Evolutionary conservation across 2,888 invertebrate species (phyloP).

Genomic region (Sabatieria punctata): DNA sequence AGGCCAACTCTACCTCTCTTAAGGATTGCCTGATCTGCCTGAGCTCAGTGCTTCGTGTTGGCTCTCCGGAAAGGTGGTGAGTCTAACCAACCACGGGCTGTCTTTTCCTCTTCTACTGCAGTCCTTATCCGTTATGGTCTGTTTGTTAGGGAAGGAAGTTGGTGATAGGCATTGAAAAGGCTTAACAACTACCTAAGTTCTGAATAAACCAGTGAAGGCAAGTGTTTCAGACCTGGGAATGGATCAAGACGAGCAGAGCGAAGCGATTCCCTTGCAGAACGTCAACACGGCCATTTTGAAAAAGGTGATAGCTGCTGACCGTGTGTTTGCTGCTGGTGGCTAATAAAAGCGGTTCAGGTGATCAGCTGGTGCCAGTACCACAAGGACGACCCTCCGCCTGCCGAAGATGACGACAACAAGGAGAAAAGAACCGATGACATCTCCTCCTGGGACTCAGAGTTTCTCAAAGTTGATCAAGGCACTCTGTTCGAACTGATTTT

Average conservation of each 20-base stretch:
- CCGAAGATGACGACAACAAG: constrained; percentile 88
- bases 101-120: too few species aligned
- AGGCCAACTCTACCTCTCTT: too few species aligned
- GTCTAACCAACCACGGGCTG: too few species aligned
- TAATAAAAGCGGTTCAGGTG: constrained; percentile 32
- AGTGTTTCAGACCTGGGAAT: constrained; percentile 39
- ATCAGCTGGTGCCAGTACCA: constrained; percentile 39
- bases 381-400: constrained; percentile 67
- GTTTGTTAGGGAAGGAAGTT: too few species aligned
- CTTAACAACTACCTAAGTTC: too few species aligned
- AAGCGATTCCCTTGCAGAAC: constrained; percentile 85
- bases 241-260: constrained; percentile 50
- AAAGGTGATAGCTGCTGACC: constrained; percentile 70
- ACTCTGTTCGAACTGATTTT: constrained; percentile 86
- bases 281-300: constrained; percentile 89
- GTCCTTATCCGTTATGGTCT: too few species aligned
- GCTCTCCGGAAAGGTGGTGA: too few species aligned
- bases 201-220: too few species aligned
- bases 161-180: too few species aligned
- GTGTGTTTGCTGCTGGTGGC: constrained; percentile 31
- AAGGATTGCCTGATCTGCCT: too few species aligned
- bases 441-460: constrained; percentile 96
- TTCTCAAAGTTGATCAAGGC: constrained; percentile 92
- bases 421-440: constrained; percentile 98
- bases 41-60: too few species aligned